These are phyloP conservation scores for Pedetes capensis DNA, from an alignment of 2,113 vertebrate species.

Conservation along the genomic window DNA sequence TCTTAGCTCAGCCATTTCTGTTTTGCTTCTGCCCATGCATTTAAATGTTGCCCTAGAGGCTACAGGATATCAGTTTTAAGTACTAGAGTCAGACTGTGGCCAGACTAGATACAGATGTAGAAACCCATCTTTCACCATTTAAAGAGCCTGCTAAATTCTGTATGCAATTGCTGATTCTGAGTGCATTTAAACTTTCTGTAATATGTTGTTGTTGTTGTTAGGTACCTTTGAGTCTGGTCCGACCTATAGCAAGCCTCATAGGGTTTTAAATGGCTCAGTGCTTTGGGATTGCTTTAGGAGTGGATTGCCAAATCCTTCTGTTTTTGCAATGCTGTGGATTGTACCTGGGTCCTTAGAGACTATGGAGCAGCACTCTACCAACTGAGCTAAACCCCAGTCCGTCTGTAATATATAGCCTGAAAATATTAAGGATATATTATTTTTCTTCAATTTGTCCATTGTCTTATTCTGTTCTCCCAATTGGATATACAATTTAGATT, in stretches of 20 bases:
- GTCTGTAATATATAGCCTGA: neutral
- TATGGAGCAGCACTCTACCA: too few relatives aligned
- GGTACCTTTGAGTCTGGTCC: too few relatives aligned
- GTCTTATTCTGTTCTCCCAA: neutral
- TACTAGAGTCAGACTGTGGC: constrained; percentile 36
- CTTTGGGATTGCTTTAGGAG: too few relatives aligned
- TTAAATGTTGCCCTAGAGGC: constrained; percentile 70
- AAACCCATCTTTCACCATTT: constrained; percentile 54
- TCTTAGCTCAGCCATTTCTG: constrained; percentile 42
- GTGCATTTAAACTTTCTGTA: constrained; percentile 32
- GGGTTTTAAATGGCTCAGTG: too few relatives aligned
- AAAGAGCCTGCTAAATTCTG: constrained; percentile 57
- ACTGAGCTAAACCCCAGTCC: too few relatives aligned
- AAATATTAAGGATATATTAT: constrained; percentile 1
- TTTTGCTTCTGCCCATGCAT: constrained; percentile 59
- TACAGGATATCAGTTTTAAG: constrained; percentile 55
- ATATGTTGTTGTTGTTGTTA: too few relatives aligned
- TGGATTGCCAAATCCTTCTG: too few relatives aligned
- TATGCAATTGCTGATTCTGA: neutral
- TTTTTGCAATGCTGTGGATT: too few relatives aligned
- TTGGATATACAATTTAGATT: neutral
- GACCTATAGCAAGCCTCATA: too few relatives aligned
- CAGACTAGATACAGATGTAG: constrained; percentile 55
- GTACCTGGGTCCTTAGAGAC: too few relatives aligned
- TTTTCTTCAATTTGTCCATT: neutral